Conservation (phyloP, 2,888 invertebrate genomes). For the Galerucella pusilla region DNA sequence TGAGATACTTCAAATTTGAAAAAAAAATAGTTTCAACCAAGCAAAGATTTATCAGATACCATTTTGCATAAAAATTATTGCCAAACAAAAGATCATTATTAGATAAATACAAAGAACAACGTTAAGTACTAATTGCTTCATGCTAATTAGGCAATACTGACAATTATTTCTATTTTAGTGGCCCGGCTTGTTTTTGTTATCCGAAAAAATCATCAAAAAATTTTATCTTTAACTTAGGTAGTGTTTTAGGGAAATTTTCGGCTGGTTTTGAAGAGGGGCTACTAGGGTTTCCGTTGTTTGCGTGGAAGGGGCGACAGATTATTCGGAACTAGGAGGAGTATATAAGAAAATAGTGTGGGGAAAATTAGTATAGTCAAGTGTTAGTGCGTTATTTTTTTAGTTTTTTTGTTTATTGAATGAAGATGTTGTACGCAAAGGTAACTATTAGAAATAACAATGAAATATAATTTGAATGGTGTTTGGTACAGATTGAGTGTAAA, state of each 20-base stretch:
- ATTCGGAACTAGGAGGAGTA: constrained; percentile 56
- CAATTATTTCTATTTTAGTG: neutral
- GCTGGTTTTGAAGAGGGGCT: constrained; percentile 43
- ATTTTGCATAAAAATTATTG: constrained; percentile 20
- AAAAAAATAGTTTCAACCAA: no score
- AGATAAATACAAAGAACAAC: neutral
- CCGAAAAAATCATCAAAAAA: neutral
- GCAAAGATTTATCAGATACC: no score
- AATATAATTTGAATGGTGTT: no score
- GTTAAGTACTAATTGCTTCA: constrained; percentile 4
- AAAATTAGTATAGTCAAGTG: constrained; percentile 51
- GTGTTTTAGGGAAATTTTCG: constrained; percentile 22
- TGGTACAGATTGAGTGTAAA: no score
- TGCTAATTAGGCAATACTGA: neutral
- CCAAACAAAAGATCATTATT: constrained; percentile 13
- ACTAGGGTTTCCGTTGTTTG: constrained; percentile 50
- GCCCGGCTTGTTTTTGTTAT: neutral
- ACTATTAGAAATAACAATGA: constrained; percentile 2
- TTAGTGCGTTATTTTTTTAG: constrained; percentile 40
- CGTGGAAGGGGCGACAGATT: constrained; percentile 50
- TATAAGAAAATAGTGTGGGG: constrained; percentile 56
- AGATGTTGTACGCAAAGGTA: constrained; percentile 49
- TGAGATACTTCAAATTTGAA: neutral
- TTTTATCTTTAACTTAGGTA: constrained; percentile 3
- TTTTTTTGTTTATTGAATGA: constrained; percentile 43